Evolutionary conservation across 2,888 invertebrate genomes (phyloP), one percentile per base, ranked within the genome.

Genomic region (Panorpa germanica): DNA sequence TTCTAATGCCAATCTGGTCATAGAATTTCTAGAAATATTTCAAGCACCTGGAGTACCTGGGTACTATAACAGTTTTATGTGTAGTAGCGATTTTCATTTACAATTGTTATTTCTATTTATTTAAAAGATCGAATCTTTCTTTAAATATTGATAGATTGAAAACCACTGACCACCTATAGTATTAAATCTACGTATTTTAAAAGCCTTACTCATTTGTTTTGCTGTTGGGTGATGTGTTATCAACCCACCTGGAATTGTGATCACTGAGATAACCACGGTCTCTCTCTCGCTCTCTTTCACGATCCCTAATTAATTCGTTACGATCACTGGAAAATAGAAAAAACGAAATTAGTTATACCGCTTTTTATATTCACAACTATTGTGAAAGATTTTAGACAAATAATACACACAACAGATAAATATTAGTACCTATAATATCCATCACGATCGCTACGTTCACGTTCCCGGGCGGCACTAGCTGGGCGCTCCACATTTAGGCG

Each of bases 231-330:
- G n/a, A n/a, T n/a, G n/a, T n/a, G n/a, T n/a, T n/a, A n/a, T 28
- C 19, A 29, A 25, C 44, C 42, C 50, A 74, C 72, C 73, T 68
- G 34, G 75, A 67, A 53, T 76, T 77, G 43, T 77, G 76, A 53
- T 78, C 78, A 43, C 76, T 76, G 37, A 77, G 61, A 49, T 78
- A 77, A 37, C 78, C 78, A 33, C 74, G 61, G 50, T 75, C 75
- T 43, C 63, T 52, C 38, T 69, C 68, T 13, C 70, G 50, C 38
- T 76, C 75, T 29, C 80, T 66, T 47, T 82, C 82, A 35, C 78
- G 57, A 43, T 73, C 74, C 12, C 76, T 55, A 46, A 81, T 69
- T 40, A 83, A 57, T 54, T 85, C 85, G 50, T 85, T 85, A 40
- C 83, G 71, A 56, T 86, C 86, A 49, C 83, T 69, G 38, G 19